Evolutionary conservation across 2,113 vertebrate genomes (phyloP), one percentile per base, ranked within the genome.

Genomic region (Grammomys dolichurus): DNA sequence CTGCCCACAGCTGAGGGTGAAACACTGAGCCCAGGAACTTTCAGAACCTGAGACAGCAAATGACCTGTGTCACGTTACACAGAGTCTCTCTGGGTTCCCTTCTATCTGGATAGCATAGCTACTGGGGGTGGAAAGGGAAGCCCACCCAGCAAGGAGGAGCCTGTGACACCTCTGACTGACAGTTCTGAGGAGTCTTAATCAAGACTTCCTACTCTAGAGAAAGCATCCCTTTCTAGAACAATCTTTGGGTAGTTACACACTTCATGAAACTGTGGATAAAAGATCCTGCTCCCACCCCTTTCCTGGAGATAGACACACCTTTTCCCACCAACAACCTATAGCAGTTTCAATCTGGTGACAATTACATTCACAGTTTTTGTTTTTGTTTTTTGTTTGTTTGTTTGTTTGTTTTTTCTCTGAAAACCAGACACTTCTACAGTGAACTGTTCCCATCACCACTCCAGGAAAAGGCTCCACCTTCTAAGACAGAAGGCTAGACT

Each of bases 171-270:
- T 51, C 63, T 51, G 20, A 70, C 3, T 24, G 84, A 14, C 63
- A 69, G 17, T 17, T 87, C 63, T 33, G 28, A 51, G 85, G 28
- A 24, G 46, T 26, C 65, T 36, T 20, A 48, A 48, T 48, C 43
- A 36, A 67, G 65, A 67, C 84, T 40, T 28, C 10, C 33, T 28
- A 58, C 4, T 84, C n/a, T 51, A 0, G 14, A 89, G 54, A 65
- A 33, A 70, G 4, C 1, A 2, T 0, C 65, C 43, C 58, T 63
- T 51, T 22, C 89, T 16, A 26, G 28, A n/a, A 65, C 7, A 8
- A 3, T 73, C 31, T 2, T 46, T 3, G 20, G 46, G 12, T 13
- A 3, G 7, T 17, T 20, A 2, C 11, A 13, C 3, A 6, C 22
- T 28, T 72, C 26, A 0, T 4, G 36, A 36, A 5, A 51, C 24